Conservation (phyloP, 2,113 vertebrate genomes). For the Spea bombifrons region DNA sequence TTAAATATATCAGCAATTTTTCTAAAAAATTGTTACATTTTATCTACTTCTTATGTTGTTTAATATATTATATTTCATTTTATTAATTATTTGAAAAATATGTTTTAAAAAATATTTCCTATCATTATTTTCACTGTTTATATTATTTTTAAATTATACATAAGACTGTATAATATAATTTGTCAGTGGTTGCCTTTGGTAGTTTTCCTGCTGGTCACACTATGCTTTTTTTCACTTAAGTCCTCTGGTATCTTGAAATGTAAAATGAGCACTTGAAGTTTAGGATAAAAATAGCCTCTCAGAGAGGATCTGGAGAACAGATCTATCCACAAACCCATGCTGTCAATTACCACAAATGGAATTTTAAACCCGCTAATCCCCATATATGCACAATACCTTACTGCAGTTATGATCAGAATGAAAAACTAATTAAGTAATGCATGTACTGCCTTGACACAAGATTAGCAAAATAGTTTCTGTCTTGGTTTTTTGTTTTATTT, state of each 20-base stretch:
- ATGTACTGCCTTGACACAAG: background rate
- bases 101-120: no score
- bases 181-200: no score
- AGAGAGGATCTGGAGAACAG: conserved; percentile 65
- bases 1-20: no score
- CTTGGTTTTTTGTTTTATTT: no score
- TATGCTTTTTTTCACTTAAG: background rate
- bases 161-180: no score
- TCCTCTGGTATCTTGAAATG: conserved; percentile 53
- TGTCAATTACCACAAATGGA: conserved; percentile 71
- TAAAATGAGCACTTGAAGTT: conserved; percentile 63
- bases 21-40: no score
- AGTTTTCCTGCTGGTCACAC: background rate
- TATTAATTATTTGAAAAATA: no score
- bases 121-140: no score
- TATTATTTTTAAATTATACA: no score
- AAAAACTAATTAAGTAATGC: conserved; percentile 45
- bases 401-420: conserved; percentile 48
- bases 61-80: no score
- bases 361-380: conserved; percentile 64
- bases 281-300: conserved; percentile 71
- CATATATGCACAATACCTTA: conserved; percentile 62
- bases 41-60: no score
- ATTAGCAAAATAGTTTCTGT: no score
- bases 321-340: conserved; percentile 65